Percentiles rank a stretch among this genome's conserved stretches.
Evolutionary conservation across 1,140 invertebrate species (phyloP).

Genomic region (Aleiodes sp.): DNA sequence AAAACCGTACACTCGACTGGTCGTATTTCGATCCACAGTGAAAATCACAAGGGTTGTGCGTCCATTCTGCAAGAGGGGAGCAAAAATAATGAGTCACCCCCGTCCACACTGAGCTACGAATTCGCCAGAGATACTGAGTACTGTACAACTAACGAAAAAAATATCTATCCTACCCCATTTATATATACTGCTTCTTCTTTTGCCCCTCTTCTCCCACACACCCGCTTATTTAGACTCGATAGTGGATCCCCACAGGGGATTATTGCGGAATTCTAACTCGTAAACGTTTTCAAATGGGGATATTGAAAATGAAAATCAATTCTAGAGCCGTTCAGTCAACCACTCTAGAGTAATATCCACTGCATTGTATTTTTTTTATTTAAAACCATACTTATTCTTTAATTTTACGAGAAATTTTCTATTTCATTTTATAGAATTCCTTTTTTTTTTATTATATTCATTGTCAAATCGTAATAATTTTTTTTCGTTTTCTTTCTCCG

Average conservation of each 20-base stretch:
- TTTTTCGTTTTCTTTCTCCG: too few species aligned
- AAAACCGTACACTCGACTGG: background rate
- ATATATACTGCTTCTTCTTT: background rate
- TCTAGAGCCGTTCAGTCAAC: too few species aligned
- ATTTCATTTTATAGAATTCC: too few species aligned
- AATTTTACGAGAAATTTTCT: too few species aligned
- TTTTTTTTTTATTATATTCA: too few species aligned
- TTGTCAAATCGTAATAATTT: too few species aligned
- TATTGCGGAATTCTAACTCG: slow-evolving; percentile 38
- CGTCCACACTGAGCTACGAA: background rate
- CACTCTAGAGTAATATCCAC: too few species aligned
- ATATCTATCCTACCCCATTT: background rate
- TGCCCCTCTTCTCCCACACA: background rate
- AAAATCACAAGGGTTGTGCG: slow-evolving; percentile 32
- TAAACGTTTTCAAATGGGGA: slow-evolving; percentile 34
- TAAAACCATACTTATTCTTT: too few species aligned
- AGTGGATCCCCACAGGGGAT: slow-evolving; percentile 8
- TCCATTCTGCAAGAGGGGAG: slow-evolving; percentile 49
- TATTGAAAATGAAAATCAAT: slow-evolving; percentile 36
- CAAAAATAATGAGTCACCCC: slow-evolving; percentile 60
- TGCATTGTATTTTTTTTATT: too few species aligned
- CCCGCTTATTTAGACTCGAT: background rate
- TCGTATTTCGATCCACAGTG: background rate
- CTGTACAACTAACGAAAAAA: slow-evolving; percentile 9
- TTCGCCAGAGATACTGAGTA: background rate